Percentiles rank a stretch among this genome's conserved stretches.
These are phyloP conservation scores for Nomada lathburiana DNA, from an alignment of 2,888 invertebrate genomes.

Conservation along the genomic window DNA sequence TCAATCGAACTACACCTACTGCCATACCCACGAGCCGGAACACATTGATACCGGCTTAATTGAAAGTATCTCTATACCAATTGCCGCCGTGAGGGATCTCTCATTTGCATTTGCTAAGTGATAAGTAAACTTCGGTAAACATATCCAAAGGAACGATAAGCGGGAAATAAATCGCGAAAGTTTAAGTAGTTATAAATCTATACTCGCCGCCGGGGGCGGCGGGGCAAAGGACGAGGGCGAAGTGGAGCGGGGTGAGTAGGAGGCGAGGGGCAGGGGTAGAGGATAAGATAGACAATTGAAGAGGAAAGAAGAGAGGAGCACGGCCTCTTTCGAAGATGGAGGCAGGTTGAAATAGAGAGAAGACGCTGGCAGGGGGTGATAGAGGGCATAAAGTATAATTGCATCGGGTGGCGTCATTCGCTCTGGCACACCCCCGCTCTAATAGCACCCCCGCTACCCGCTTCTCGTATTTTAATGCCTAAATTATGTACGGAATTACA, in stretches of 20 bases:
- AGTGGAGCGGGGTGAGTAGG: not conserved
- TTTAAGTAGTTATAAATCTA: constrained; percentile 85
- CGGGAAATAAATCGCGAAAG: constrained; percentile 84
- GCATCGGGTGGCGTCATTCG: constrained; percentile 82
- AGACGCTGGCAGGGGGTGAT: constrained; percentile 60
- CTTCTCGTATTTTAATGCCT: constrained; percentile 83
- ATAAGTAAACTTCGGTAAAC: constrained; percentile 83
- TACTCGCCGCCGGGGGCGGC: constrained; percentile 77
- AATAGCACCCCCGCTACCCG: constrained; percentile 78
- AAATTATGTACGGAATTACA: constrained; percentile 83
- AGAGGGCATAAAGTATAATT: constrained; percentile 84
- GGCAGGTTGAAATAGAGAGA: constrained; percentile 51
- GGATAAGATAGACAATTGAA: constrained; percentile 42
- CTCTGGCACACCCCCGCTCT: constrained; percentile 78
- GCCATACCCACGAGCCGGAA: constrained; percentile 22
- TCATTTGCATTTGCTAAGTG: constrained; percentile 84
- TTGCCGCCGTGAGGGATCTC: constrained; percentile 38
- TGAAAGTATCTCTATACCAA: constrained; percentile 52
- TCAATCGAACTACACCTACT: constrained; percentile 4
- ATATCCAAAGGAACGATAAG: constrained; percentile 83
- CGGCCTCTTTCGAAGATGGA: constrained; percentile 52
- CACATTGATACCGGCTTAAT: constrained; percentile 63
- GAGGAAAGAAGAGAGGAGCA: constrained; percentile 43
- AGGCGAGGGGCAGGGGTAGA: not conserved
- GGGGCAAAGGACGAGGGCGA: constrained; percentile 4